These are phyloP conservation scores for Heliconius sara DNA, from an alignment of 2,888 invertebrate species.

Conservation along the genomic window DNA sequence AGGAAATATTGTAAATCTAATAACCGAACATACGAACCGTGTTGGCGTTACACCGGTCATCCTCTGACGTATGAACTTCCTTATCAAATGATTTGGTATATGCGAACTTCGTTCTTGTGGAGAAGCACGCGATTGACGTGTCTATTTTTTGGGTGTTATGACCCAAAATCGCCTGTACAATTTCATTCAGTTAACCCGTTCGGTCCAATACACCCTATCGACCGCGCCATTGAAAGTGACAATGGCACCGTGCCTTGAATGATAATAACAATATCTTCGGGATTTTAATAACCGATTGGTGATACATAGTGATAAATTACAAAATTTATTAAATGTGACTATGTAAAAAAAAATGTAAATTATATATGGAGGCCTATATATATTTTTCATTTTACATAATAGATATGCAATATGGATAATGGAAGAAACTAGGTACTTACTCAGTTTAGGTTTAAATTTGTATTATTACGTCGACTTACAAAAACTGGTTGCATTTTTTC, in stretches of 20 bases:
- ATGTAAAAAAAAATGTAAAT: too few relatives aligned
- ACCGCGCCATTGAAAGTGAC: slow-evolving; percentile 66
- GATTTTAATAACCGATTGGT: slow-evolving; percentile 41
- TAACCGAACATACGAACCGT: slow-evolving; percentile 32
- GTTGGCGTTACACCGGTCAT: slow-evolving; percentile 44
- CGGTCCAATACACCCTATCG: slow-evolving; percentile 44
- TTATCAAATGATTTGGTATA: slow-evolving; percentile 54
- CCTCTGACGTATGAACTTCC: slow-evolving; percentile 55
- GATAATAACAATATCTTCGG: slow-evolving; percentile 56
- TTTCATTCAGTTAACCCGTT: slow-evolving; percentile 31
- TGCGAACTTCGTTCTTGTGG: slow-evolving; percentile 33
- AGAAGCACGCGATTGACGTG: slow-evolving; percentile 38
- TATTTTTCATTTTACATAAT: too few relatives aligned
- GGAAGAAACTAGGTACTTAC: too few relatives aligned
- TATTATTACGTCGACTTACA: too few relatives aligned
- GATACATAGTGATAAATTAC: slow-evolving; percentile 27
- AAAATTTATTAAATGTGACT: slow-evolving; percentile 3
- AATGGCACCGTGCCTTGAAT: slow-evolving; percentile 61
- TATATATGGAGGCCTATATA: too few relatives aligned
- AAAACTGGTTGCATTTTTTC: too few relatives aligned
- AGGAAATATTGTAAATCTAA: slow-evolving; percentile 41
- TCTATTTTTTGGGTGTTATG: slow-evolving; percentile 26
- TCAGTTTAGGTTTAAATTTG: too few relatives aligned
- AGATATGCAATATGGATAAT: too few relatives aligned
- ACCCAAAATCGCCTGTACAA: slow-evolving; percentile 37